Percentiles rank a stretch among this genome's conserved stretches.
These are phyloP conservation scores for Hemicrepidius hirtus DNA, from an alignment of 2,888 invertebrate genomes.

Conservation along the genomic window DNA sequence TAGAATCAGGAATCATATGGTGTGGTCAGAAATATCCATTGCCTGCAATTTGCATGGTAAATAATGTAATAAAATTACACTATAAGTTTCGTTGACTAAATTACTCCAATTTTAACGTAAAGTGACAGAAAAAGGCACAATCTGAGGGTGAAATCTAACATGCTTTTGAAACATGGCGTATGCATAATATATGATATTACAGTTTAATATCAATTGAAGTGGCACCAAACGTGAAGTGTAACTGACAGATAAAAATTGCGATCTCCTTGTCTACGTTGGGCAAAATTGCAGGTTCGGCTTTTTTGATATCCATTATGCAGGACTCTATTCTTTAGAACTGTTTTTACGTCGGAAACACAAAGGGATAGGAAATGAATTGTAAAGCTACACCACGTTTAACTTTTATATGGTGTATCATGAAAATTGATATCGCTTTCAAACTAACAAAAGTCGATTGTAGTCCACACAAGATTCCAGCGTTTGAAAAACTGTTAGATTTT, in stretches of 20 bases:
- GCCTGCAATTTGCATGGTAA: no score
- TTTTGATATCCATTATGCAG: constrained; percentile 47
- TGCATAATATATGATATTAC: constrained; percentile 46
- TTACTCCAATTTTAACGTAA: not conserved
- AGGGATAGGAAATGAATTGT: constrained; percentile 47
- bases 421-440: constrained; percentile 41
- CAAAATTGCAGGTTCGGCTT: constrained; percentile 45
- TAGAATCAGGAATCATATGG: no score
- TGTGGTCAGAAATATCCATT: no score
- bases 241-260: constrained; percentile 51
- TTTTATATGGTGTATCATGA: constrained; percentile 32
- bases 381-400: constrained; percentile 40
- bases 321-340: constrained; percentile 37
- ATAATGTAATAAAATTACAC: not conserved
- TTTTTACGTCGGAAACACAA: constrained; percentile 37
- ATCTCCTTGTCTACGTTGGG: constrained; percentile 42
- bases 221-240: constrained; percentile 47
- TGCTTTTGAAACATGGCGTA: constrained; percentile 35
- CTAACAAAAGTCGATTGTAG: constrained; percentile 25
- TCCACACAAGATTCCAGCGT: not conserved
- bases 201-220: constrained; percentile 47
- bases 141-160: constrained; percentile 30
- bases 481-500: constrained; percentile 2
- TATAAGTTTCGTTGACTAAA: not conserved
- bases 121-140: not conserved